Evolutionary conservation across 1,140 invertebrate species (phyloP), one percentile per base, ranked within the genome.

Genomic region (Drosophila takahashii): DNA sequence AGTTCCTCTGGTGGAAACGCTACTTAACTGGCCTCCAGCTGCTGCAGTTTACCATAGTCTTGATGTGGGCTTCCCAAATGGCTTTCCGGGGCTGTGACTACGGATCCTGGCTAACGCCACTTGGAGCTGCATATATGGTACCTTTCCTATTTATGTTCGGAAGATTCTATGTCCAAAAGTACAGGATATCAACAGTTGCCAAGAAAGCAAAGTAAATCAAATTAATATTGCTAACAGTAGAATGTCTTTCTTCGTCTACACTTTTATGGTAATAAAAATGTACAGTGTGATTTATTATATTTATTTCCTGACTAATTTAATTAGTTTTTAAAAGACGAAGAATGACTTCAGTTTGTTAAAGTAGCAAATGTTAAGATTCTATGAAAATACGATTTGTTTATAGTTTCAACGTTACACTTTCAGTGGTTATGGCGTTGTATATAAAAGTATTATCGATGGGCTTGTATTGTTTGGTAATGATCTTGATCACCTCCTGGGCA

Each of bases 381-480:
- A 44, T 42, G 7, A 72, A 61, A 56, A 48, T 29, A 10, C 3
- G 15, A 50, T 48, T 73, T 60, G 7, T 64, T 92, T 92, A 92
- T 57, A 92, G 58, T 69, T 83, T 92, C 18, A 92, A 77, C 32
- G 96, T 97, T 54, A 95, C 95, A 44, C 97, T 97, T 69, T 96
- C 97, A 53, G 96, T 97, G 58, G 95, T 96, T 78, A 98, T 97
- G 56, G 96, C 98, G 94, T 99, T 98, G 92, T 98, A 99, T 76
- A 99, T 96, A 92, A 98, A 97, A 1, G 97, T 98, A 93, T 99
- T 99, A 92, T 99, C 96, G 39, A 99, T 94, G 10, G 98, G 98
- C 89, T 98, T 96, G 92, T 99, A 99, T 93, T 99, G 99, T 81
- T 95, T 95, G 1, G 99, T 99, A 45, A 99, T 95, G n/a, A 99